phyloP scores from a whole-genome alignment of 2,888 invertebrate species.

The Cheilosia grossa region DNA sequence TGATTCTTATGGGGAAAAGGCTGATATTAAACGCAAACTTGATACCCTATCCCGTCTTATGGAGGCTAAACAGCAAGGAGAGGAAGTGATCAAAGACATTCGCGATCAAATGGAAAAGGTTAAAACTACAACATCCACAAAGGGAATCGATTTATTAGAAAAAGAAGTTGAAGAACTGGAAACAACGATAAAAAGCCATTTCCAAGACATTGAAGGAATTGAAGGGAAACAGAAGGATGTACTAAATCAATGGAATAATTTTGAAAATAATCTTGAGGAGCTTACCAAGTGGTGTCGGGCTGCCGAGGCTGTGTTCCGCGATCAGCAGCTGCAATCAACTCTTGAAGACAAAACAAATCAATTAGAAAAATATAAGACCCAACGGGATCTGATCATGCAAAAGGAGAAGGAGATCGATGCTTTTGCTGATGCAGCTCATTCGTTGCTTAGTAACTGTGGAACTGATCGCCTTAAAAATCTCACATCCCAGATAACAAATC shows the following conservation, averaged over 20 bases:
- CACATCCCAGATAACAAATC: constrained; percentile 94
- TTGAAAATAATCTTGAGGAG: constrained; percentile 91
- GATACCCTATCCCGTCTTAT: constrained; percentile 87
- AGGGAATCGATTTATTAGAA: constrained; percentile 89
- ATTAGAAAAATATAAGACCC: constrained; percentile 88
- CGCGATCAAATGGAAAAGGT: constrained; percentile 87
- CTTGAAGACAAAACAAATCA: constrained; percentile 92
- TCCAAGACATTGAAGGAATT: constrained; percentile 87
- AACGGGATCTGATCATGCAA: constrained; percentile 89
- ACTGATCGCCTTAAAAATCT: constrained; percentile 93
- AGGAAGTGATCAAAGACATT: constrained; percentile 87
- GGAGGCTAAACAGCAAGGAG: constrained; percentile 87
- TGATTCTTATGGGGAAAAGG: constrained; percentile 92
- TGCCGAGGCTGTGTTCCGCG: constrained; percentile 92
- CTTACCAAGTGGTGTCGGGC: constrained; percentile 94
- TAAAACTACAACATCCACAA: constrained; percentile 91
- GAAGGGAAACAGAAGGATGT: constrained; percentile 90
- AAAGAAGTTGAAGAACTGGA: constrained; percentile 89
- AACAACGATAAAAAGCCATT: constrained; percentile 87
- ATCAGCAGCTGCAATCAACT: constrained; percentile 92
- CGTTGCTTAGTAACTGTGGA: constrained; percentile 91
- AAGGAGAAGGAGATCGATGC: constrained; percentile 94
- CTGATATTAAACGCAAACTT: constrained; percentile 90
- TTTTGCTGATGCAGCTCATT: constrained; percentile 95
- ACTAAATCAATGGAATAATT: constrained; percentile 92